Percentiles rank a stretch among this genome's conserved stretches.
phyloP scores from a whole-genome alignment of 1,140 invertebrate genomes.

The Reticulitermes speratus region DNA sequence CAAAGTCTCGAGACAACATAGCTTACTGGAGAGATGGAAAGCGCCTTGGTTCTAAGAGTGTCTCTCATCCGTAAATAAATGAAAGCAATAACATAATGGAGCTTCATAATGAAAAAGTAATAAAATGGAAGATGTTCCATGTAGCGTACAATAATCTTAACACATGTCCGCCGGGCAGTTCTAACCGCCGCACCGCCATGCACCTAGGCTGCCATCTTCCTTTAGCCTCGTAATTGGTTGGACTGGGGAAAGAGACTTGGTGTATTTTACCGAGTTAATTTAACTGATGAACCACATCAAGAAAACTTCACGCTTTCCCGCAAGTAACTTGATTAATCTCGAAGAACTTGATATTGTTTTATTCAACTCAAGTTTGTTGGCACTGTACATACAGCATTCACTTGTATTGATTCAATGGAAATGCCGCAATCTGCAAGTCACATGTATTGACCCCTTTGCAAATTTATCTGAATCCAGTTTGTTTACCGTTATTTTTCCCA shows the following conservation, averaged over 20 bases:
- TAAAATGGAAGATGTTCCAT: neutral
- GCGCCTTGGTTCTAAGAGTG: neutral
- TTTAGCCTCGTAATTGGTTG: too few species aligned
- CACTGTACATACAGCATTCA: neutral
- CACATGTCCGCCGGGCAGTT: neutral
- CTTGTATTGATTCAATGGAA: neutral
- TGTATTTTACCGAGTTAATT: slow-evolving; percentile 10
- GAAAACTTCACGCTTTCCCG: slow-evolving; percentile 4
- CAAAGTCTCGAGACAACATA: neutral
- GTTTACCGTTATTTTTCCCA: neutral
- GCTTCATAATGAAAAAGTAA: neutral
- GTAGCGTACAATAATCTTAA: neutral
- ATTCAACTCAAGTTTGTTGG: neutral
- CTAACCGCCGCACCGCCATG: too few species aligned
- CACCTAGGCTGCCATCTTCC: too few species aligned
- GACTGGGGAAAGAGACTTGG: neutral
- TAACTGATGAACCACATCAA: neutral
- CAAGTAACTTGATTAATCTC: neutral
- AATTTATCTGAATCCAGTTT: neutral
- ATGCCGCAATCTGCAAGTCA: neutral
- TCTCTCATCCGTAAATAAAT: slow-evolving; percentile 13
- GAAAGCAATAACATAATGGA: slow-evolving; percentile 19
- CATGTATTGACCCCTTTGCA: neutral
- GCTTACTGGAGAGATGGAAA: neutral
- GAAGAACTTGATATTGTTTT: neutral